Percentiles rank a stretch among this genome's conserved stretches.
These are phyloP conservation scores for Spatulosminthurus flaviceps DNA, from an alignment of 2,888 invertebrate genomes.

Conservation along the genomic window DNA sequence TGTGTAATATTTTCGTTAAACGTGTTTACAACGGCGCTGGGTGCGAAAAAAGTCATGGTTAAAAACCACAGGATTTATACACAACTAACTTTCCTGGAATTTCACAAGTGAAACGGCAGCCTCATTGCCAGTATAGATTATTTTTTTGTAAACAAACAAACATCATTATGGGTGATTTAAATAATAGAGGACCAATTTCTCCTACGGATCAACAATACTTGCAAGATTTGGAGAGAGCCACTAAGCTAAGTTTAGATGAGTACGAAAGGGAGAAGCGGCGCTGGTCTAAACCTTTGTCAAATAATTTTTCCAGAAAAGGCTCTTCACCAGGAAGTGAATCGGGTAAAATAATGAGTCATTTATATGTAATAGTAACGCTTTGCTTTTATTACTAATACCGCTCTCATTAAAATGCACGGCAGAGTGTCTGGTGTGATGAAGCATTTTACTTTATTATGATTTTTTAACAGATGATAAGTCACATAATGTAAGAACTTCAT, in stretches of 20 bases:
- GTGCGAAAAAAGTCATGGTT: constrained; percentile 15
- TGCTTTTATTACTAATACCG: background rate
- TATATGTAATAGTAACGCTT: background rate
- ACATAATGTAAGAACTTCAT: background rate
- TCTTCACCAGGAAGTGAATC: background rate
- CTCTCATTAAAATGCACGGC: background rate
- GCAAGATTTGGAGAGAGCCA: constrained; percentile 86
- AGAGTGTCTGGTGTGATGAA: background rate
- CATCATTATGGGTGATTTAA: constrained; percentile 41
- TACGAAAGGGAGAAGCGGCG: constrained; percentile 53
- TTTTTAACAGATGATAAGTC: constrained; percentile 9
- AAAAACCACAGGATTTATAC: background rate
- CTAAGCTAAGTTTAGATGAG: constrained; percentile 81
- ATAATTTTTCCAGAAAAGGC: background rate
- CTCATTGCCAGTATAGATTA: background rate
- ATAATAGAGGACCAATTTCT: constrained; percentile 36
- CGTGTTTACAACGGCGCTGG: background rate
- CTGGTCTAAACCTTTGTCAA: constrained; percentile 35
- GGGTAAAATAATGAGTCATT: background rate
- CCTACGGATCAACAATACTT: constrained; percentile 59
- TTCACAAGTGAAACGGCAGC: constrained; percentile 7
- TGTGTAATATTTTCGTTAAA: background rate
- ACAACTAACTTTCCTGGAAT: too few species aligned
- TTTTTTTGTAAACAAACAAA: background rate
- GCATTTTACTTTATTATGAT: background rate